These are phyloP conservation scores for Amphimedon queenslandica DNA, from an alignment of 37 sponge, comb jelly and placozoan species.

Conservation along the genomic window DNA sequence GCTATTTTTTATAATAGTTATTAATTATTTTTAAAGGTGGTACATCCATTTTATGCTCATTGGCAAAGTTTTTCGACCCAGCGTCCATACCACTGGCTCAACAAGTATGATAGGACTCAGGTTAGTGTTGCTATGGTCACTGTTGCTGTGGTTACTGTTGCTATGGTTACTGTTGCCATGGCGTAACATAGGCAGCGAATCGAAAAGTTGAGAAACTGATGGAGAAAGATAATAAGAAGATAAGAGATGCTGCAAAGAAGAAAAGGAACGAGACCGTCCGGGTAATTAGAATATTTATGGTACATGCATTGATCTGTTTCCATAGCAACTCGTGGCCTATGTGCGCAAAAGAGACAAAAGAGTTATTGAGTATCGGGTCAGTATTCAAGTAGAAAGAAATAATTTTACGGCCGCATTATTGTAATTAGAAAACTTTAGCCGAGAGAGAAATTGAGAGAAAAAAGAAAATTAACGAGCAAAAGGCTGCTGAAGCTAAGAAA, in stretches of 20 bases:
- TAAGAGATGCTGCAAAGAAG: constrained; percentile 82
- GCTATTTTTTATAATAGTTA: not conserved
- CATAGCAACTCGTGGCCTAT: constrained; percentile 57
- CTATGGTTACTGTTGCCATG: constrained; percentile 2
- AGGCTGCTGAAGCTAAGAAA: constrained; percentile 43
- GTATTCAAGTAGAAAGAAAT: not conserved
- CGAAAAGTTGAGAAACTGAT: constrained; percentile 73
- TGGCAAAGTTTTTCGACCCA: constrained; percentile 93
- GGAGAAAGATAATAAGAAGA: constrained; percentile 97
- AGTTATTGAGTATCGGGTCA: constrained; percentile 52
- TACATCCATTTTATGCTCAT: constrained; percentile 81
- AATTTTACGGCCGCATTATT: not conserved
- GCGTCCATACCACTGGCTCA: constrained; percentile 85
- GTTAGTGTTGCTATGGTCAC: not conserved
- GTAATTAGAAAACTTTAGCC: constrained; percentile 25
- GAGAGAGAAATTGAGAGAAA: constrained; percentile 60
- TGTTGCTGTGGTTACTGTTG: not conserved
- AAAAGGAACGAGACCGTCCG: constrained; percentile 81
- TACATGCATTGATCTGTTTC: not conserved
- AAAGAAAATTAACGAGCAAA: constrained; percentile 52
- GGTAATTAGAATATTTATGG: constrained; percentile 24
- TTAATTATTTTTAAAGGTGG: constrained; percentile 30
- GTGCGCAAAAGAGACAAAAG: constrained; percentile 71
- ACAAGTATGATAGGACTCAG: constrained; percentile 75
- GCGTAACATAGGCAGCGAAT: constrained; percentile 61